Evolutionary conservation across 1,140 invertebrate genomes (phyloP), one percentile per base, ranked within the genome.

Genomic region (Eurosta solidaginis): DNA sequence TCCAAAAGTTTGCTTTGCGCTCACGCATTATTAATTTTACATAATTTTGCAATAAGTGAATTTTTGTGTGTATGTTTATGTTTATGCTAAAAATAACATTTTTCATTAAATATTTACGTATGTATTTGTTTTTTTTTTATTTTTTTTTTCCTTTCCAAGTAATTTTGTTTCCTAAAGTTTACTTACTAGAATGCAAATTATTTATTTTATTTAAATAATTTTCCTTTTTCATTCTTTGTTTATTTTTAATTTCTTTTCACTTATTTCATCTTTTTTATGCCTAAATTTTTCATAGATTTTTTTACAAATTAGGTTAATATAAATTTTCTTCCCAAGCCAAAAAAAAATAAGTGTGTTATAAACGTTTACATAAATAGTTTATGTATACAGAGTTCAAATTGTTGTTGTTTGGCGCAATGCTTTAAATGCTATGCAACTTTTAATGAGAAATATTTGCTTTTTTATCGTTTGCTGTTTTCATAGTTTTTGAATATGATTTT

Each of bases 401-500:
- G 6, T 68, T 22, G 17, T 68, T 68, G 33, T n/a, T n/a, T 68
- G 33, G 5, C 22, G n/a, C 40, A 40, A 68, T n/a, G 59, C 33
- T 20, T 40, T 68, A 20, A 22, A 68, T 42, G 33, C 20, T 40
- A 68, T 36, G 59, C 59, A 40, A 68, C n/a, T 17, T 29, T 27
- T 54, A n/a, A n/a, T n/a, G n/a, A 78, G 52, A 74, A 45, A 33
- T 50, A 44, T 76, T 4, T 74, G 74, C 50, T 75, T 25, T 75
- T 10, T 27, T 40, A 73, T 74, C 42, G 49, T 10, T 47, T 47
- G 47, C 40, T 73, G 45, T 68, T 49, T 78, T 44, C 74, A 14
- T 36, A 33, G 33, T 68, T 63, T 78, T 78, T 78, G 74, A 40
- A 77, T 77, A 68, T 73, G 78, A 68, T 79, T 63, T 79, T 79